Evolutionary conservation across 2,888 invertebrate species (phyloP).

Genomic region (Coenonympha arcania): DNA sequence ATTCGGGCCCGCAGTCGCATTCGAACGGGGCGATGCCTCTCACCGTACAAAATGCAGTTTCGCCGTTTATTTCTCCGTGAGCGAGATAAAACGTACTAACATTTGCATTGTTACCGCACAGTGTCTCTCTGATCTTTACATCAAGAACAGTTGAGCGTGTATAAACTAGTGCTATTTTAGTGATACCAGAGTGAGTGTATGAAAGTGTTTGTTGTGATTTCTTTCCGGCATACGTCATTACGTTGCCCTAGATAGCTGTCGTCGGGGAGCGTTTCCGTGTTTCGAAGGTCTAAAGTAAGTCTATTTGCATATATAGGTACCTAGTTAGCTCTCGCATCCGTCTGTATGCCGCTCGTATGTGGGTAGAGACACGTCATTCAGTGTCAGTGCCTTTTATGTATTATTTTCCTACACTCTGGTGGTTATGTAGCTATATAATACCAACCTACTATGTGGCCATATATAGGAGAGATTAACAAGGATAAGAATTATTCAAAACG

Average conservation of each 20-base stretch:
- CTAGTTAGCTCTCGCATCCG: conserved; percentile 49
- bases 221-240: conserved; percentile 53
- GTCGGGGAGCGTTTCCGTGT: conserved; percentile 52
- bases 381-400: conserved; percentile 42
- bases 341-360: conserved; percentile 38
- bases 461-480: not conserved
- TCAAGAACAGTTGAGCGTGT: conserved; percentile 65
- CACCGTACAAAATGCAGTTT: conserved; percentile 60
- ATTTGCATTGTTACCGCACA: conserved; percentile 32
- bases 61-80: conserved; percentile 56
- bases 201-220: conserved; percentile 69
- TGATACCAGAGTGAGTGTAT: conserved; percentile 50
- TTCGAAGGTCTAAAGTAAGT: conserved; percentile 60
- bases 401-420: conserved; percentile 16
- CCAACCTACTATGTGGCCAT: not conserved
- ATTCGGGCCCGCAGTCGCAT: conserved; percentile 49
- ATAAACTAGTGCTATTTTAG: conserved; percentile 37
- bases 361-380: conserved; percentile 70
- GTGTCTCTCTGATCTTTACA: conserved; percentile 66
- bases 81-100: conserved; percentile 50
- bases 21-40: conserved; percentile 64
- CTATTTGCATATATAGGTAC: conserved; percentile 62
- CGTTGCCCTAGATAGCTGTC: conserved; percentile 61
- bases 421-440: conserved; percentile 2
- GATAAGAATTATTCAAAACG: not conserved